phyloP scores from a whole-genome alignment of 2,797 vertebrate genomes.

The Aeoliscus strigatus region DNA sequence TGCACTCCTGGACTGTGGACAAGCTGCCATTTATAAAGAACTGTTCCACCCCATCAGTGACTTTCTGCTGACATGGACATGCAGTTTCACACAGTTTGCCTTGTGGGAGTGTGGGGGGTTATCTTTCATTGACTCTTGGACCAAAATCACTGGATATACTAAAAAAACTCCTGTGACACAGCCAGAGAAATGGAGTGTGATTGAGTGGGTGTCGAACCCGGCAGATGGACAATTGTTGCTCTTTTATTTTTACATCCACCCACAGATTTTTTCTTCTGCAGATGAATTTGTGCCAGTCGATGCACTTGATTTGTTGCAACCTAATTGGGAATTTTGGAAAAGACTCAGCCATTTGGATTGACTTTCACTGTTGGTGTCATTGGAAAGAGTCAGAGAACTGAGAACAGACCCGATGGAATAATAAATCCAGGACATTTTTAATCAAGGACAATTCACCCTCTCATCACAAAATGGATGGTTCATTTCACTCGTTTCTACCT shows the following conservation, averaged over 20 bases:
- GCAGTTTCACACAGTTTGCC: conserved; percentile 3
- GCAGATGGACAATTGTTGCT: conserved; percentile 11
- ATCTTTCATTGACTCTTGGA: conserved; percentile 4
- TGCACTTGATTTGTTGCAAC: too few relatives aligned
- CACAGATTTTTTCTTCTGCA: not conserved
- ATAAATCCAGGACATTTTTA: conserved; percentile 17
- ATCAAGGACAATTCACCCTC: conserved; percentile 15
- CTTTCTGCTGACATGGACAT: conserved; percentile 15
- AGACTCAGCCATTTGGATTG: conserved; percentile 15
- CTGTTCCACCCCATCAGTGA: conserved; percentile 7
- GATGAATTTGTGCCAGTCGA: not conserved
- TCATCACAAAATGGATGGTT: conserved; percentile 12
- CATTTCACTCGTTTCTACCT: conserved; percentile 4
- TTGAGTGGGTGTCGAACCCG: conserved; percentile 16
- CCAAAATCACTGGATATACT: conserved; percentile 20
- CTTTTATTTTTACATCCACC: conserved; percentile 4
- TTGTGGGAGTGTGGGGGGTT: conserved; percentile 4
- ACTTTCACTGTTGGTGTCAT: not conserved
- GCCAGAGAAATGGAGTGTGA: conserved; percentile 5
- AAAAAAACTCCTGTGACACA: conserved; percentile 2
- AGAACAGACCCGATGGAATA: conserved; percentile 1
- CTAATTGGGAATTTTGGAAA: too few relatives aligned
- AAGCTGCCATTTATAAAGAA: not conserved
- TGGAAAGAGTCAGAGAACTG: conserved; percentile 3
- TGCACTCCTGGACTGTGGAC: not conserved